Evolutionary conservation across 2,888 invertebrate species (phyloP), one percentile per base, ranked within the genome.

Genomic region (Ophraella communa): DNA sequence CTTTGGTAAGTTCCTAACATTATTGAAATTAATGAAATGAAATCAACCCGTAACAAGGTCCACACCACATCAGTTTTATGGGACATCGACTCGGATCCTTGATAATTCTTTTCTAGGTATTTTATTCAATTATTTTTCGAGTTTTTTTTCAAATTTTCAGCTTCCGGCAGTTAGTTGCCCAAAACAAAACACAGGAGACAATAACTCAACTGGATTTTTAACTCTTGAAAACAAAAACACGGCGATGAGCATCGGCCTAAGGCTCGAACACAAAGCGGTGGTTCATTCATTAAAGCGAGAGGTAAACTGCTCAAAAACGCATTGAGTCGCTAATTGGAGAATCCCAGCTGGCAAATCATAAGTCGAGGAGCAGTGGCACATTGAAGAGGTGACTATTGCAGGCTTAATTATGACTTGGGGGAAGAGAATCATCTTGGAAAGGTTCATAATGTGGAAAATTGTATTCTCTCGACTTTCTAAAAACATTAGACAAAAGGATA

Each of bases 281-380:
- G 42, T 58, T 59, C 55, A 51, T 62, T 69, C 67, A 62, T 69
- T 67, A 66, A 62, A 65, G 52, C 64, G 58, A 54, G 56, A 56
- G 62, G 59, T 66, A 64, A 67, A 69, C 62, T 57, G 67, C 62
- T 69, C 62, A 66, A 66, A 56, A 67, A 72, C 76, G 74, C 71
- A 73, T 74, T 71, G 72, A 74, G 66, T 14, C 66, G 70, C 71
- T 71, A 71, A 72, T 72, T 73, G 70, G 71, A 70, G 69, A 57
- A 47, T 24, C 53, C 27, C 24, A 55, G 42, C 55, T 55, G 44
- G 30, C 17, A 56, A 56, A 56, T 45, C 45, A 54, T n/a, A 10
- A 54, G 20, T 30, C 18, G 18, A 21, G 23, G 52, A n/a, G 52
- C 35, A 35, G 52, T 14, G 45, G 45, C 27, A 27, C 5, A 14